Conservation (phyloP, 2,113 vertebrate species). For the Hemicordylus capensis region DNA sequence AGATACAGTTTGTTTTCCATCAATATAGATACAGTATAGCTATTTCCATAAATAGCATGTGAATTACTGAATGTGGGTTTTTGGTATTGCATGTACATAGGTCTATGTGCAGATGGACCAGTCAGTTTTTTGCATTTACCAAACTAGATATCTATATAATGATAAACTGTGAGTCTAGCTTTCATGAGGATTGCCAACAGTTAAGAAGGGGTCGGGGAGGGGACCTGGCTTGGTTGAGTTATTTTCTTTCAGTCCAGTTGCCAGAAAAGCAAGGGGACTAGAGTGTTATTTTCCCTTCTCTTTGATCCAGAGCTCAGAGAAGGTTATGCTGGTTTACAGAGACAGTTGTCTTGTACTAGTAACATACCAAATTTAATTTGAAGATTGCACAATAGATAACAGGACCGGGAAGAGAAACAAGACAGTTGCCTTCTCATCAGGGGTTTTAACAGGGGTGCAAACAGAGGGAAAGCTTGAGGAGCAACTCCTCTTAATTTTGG, state of each 20-base stretch:
- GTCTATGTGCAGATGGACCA: neutral
- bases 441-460: no score
- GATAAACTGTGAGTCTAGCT: neutral
- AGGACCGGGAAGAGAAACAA: neutral
- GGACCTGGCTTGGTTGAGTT: no score
- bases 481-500: no score
- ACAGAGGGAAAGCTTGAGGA: no score
- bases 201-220: neutral
- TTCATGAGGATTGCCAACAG: neutral
- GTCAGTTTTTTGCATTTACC: neutral
- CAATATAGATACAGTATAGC: neutral
- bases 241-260: neutral
- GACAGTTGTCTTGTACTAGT: neutral
- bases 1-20: neutral
- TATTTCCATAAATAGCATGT: neutral
- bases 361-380: neutral
- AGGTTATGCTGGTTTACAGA: neutral
- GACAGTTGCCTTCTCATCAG: neutral
- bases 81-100: neutral
- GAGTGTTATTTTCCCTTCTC: neutral
- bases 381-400: neutral
- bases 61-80: conserved; percentile 1
- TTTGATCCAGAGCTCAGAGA: neutral
- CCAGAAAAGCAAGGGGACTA: neutral
- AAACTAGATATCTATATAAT: neutral